A percentile compares a stretch with the other conserved stretches of the same genome.
Evolutionary conservation across 2,888 invertebrate genomes (phyloP).

Genomic region (Cephus sareptanus): DNA sequence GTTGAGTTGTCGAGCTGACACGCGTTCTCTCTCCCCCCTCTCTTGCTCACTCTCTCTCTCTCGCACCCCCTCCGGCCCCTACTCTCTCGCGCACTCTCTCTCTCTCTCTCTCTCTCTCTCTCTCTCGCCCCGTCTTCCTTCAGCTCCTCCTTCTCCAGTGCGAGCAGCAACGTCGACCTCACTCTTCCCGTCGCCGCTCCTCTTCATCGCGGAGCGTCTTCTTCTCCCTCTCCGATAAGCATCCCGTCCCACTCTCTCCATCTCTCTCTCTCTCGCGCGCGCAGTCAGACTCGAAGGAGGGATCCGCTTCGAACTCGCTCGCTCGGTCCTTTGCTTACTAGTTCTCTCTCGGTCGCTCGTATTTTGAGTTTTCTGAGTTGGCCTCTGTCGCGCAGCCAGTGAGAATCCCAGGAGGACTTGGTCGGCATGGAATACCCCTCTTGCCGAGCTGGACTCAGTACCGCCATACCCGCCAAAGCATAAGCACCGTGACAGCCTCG

Average conservation of each 20-base stretch:
- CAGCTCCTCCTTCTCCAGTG: constrained; percentile 1
- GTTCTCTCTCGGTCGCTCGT: constrained; percentile 29
- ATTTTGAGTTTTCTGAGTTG: constrained; percentile 39
- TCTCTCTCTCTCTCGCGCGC: constrained; percentile 21
- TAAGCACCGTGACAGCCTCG: constrained; percentile 53
- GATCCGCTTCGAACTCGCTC: neutral
- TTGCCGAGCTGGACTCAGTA: constrained; percentile 51
- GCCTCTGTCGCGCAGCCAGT: constrained; percentile 55
- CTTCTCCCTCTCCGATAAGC: constrained; percentile 18
- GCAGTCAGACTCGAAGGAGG: constrained; percentile 12
- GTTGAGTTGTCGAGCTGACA: constrained; percentile 67
- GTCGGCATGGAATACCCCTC: constrained; percentile 15
- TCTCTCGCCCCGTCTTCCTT: neutral
- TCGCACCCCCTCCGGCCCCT: constrained; percentile 27
- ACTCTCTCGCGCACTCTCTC: neutral
- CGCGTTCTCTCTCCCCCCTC: constrained; percentile 49
- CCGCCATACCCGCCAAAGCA: constrained; percentile 64
- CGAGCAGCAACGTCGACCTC: no score
- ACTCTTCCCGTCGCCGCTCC: constrained; percentile 17
- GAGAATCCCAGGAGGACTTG: constrained; percentile 14
- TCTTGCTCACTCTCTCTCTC: constrained; percentile 25
- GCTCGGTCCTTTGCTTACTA: neutral
- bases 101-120: no score
- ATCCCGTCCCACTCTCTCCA: constrained; percentile 19
- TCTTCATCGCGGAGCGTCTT: constrained; percentile 13